Evolutionary conservation across 2,888 invertebrate genomes (phyloP).

Genomic region (Ypsolopha scabrella): DNA sequence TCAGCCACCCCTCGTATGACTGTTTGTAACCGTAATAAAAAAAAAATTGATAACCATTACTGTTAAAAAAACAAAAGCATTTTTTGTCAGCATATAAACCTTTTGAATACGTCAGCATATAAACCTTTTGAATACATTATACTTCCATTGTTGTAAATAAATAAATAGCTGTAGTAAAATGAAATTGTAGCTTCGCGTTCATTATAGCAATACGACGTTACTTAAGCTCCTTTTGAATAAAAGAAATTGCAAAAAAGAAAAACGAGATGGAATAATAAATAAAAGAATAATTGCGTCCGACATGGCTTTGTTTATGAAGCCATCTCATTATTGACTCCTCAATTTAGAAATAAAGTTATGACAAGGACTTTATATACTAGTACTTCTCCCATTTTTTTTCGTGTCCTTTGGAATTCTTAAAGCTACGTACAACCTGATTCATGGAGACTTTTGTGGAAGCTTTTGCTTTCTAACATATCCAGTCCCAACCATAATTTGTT

Average conservation of each 20-base stretch:
- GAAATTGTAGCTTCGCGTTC: conserved; percentile 15
- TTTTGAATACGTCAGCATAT: no score
- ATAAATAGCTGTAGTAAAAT: no score
- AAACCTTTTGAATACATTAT: no score
- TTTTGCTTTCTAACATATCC: no score
- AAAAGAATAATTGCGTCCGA: conserved; percentile 34
- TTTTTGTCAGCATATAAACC: no score
- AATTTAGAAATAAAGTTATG: background rate
- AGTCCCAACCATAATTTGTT: no score
- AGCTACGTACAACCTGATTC: conserved; percentile 2
- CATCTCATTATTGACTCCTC: conserved; percentile 16
- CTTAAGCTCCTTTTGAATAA: conserved; percentile 8
- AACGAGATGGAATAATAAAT: conserved; percentile 34
- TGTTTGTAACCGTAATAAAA: no score
- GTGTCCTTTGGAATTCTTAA: background rate
- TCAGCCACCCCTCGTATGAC: no score
- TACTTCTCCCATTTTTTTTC: background rate
- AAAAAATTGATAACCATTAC: no score
- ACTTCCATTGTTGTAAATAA: no score
- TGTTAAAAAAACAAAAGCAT: no score
- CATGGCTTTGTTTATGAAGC: conserved; percentile 27
- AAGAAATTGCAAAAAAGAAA: conserved; percentile 19
- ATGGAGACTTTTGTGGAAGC: no score
- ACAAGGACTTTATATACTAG: background rate
- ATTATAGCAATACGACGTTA: conserved; percentile 28